A percentile compares a stretch with the other conserved stretches of the same genome.
phyloP scores from a whole-genome alignment of 2,888 invertebrate genomes.

The Cistogaster globosa region DNA sequence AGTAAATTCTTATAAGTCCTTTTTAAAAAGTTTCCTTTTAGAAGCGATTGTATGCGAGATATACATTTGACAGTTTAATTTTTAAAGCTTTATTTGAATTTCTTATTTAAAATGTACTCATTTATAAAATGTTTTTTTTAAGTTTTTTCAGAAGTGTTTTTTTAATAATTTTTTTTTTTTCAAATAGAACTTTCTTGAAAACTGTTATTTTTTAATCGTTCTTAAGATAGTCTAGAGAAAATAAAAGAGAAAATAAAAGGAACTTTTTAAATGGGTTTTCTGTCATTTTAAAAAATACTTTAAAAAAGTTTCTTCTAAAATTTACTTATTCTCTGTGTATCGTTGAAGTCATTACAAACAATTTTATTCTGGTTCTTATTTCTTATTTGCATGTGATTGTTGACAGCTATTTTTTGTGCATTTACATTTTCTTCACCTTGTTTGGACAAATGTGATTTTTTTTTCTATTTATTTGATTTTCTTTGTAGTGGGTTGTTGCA shows the following conservation, averaged over 20 bases:
- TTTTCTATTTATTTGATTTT: conserved; percentile 10
- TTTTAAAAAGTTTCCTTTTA: too few species aligned
- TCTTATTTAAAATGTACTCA: too few species aligned
- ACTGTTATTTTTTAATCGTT: too few species aligned
- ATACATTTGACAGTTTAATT: too few species aligned
- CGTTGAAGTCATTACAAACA: conserved; percentile 10
- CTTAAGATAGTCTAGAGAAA: too few species aligned
- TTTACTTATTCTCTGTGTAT: conserved; percentile 18
- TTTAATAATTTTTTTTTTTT: background rate
- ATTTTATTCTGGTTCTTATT: background rate
- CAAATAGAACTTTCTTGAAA: background rate
- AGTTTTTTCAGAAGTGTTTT: background rate
- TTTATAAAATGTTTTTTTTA: too few species aligned
- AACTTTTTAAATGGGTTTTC: too few species aligned
- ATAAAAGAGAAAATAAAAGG: background rate
- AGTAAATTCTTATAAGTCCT: too few species aligned
- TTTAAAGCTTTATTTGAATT: too few species aligned
- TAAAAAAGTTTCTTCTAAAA: too few species aligned
- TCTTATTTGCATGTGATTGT: conserved; percentile 58
- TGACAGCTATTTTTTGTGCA: conserved; percentile 48
- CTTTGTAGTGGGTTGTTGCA: conserved; percentile 61
- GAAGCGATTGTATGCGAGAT: too few species aligned
- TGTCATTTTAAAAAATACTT: too few species aligned
- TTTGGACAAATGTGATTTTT: conserved; percentile 64
- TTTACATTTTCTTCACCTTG: conserved; percentile 31